These are phyloP conservation scores for Leptinotarsa haldemani DNA, from an alignment of 2,888 invertebrate species.

Conservation along the genomic window DNA sequence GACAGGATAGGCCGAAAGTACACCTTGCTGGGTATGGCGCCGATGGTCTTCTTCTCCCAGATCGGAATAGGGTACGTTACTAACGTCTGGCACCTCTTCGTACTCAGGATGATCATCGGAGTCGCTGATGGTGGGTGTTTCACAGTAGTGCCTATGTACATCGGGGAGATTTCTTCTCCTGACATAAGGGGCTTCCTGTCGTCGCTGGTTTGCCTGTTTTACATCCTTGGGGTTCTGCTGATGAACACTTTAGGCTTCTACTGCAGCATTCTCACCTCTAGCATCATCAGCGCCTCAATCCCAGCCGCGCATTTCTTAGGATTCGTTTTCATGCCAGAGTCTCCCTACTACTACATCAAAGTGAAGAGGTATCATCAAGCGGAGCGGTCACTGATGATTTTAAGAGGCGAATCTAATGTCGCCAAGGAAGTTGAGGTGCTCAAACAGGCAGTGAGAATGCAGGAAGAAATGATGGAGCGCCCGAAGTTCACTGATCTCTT, in stretches of 20 bases:
- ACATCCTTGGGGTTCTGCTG: slow-evolving; percentile 71
- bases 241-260: slow-evolving; percentile 69
- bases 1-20: slow-evolving; percentile 77
- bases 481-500: slow-evolving; percentile 53
- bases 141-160: slow-evolving; percentile 70
- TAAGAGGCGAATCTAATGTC: slow-evolving; percentile 59
- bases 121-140: slow-evolving; percentile 67
- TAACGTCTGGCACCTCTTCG: slow-evolving; percentile 39
- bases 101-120: slow-evolving; percentile 68
- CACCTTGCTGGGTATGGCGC: slow-evolving; percentile 66
- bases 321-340: slow-evolving; percentile 71
- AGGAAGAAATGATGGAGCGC: slow-evolving; percentile 42
- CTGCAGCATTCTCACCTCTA: slow-evolving; percentile 67
- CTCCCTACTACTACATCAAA: slow-evolving; percentile 69
- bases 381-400: slow-evolving; percentile 64
- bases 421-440: slow-evolving; percentile 51
- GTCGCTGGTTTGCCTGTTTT: slow-evolving; percentile 70
- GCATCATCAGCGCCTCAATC: slow-evolving; percentile 66
- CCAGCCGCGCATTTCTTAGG: slow-evolving; percentile 66
- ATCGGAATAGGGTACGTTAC: slow-evolving; percentile 19
- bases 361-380: slow-evolving; percentile 66
- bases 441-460: slow-evolving; percentile 53
- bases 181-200: slow-evolving; percentile 72
- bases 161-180: slow-evolving; percentile 73
- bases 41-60: slow-evolving; percentile 10